A percentile compares a stretch with the other conserved stretches of the same genome.
phyloP scores from a whole-genome alignment of 2,797 vertebrate species.

The Adrianichthys oophorus region DNA sequence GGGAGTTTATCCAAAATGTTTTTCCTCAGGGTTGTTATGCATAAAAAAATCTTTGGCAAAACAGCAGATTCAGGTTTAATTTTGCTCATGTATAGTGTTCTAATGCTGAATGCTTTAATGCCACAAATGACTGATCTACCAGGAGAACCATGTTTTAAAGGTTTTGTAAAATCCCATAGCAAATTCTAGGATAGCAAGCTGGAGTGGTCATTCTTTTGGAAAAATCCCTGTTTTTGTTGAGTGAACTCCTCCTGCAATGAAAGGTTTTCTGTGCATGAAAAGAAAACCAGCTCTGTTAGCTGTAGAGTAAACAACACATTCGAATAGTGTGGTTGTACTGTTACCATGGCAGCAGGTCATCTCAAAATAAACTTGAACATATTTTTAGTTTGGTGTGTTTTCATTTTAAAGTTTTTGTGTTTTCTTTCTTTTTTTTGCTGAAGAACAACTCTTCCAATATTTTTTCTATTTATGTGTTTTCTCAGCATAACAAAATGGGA shows the following conservation, averaged over 20 bases:
- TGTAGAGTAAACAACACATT: slow-evolving; percentile 29
- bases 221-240: slow-evolving; percentile 4
- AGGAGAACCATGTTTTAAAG: no score
- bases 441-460: no score
- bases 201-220: neutral
- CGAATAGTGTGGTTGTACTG: slow-evolving; percentile 27
- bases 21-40: no score
- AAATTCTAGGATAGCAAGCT: neutral
- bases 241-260: slow-evolving; percentile 32
- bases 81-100: no score
- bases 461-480: no score
- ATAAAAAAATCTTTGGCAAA: no score
- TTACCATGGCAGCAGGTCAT: slow-evolving; percentile 65
- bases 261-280: slow-evolving; percentile 36
- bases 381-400: slow-evolving; percentile 7
- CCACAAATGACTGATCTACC: no score
- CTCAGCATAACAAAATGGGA: no score
- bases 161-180: no score
- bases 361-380: slow-evolving; percentile 27
- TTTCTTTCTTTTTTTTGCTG: neutral
- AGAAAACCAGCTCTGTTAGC: slow-evolving; percentile 27
- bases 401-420: slow-evolving; percentile 1
- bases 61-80: no score
- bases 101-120: no score
- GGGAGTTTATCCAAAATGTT: no score